phyloP scores from a whole-genome alignment of 35 echinoderm and acorn worm genomes.

The Acanthaster planci region DNA sequence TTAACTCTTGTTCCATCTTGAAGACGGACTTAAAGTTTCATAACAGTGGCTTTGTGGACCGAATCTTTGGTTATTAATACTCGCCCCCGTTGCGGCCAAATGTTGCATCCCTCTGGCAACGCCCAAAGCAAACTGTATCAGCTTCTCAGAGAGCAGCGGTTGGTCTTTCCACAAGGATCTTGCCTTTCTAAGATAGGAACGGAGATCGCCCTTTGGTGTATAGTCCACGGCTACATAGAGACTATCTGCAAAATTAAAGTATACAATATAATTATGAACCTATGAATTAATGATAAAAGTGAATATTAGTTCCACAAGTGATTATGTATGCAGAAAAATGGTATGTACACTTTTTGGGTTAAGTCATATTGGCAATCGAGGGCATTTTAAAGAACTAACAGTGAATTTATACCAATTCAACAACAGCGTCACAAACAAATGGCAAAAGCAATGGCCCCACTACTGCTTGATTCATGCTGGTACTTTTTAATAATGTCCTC shows the following conservation, averaged over 20 bases:
- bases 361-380: not conserved
- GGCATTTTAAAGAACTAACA: not conserved
- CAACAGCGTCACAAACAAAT: not conserved
- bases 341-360: not conserved
- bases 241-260: not conserved
- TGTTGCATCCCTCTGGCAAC: constrained; percentile 19
- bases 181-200: constrained; percentile 15
- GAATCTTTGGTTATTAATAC: not conserved
- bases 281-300: not conserved
- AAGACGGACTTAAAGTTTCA: not conserved
- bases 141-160: not conserved
- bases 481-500: too few relatives aligned
- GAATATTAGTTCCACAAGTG: too few relatives aligned
- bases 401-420: not conserved
- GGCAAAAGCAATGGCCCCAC: too few relatives aligned
- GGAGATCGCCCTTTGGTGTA: not conserved
- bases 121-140: constrained; percentile 22
- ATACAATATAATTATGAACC: not conserved
- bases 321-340: not conserved
- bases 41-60: not conserved
- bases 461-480: too few relatives aligned
- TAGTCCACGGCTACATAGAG: constrained; percentile 21
- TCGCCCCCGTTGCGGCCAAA: not conserved
- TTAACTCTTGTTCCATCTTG: not conserved
- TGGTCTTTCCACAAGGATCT: not conserved